Percentiles rank a stretch among this genome's conserved stretches.
Evolutionary conservation across 2,797 vertebrate genomes (phyloP).

Genomic region (Sebastes kiyomatsui): DNA sequence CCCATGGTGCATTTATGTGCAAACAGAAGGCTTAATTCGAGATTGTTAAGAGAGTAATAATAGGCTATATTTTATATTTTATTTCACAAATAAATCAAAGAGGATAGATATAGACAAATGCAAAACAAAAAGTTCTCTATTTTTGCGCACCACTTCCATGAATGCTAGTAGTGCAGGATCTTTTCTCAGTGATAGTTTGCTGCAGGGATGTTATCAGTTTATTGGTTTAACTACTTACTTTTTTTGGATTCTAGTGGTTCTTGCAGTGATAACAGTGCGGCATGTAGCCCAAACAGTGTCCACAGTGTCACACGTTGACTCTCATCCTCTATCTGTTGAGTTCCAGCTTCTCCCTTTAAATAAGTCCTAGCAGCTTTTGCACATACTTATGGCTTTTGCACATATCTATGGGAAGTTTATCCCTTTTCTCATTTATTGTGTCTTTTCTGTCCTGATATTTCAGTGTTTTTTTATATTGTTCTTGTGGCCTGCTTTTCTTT

Average conservation of each 20-base stretch:
- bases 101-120: rapidly evolving
- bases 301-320: neutral
- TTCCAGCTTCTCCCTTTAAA: too few relatives aligned
- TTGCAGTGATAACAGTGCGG: neutral
- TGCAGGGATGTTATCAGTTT: neutral
- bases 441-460: too few relatives aligned
- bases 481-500: too few relatives aligned
- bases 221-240: neutral
- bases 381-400: too few relatives aligned
- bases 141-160: neutral
- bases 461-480: too few relatives aligned
- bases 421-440: too few relatives aligned
- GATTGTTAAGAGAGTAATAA: neutral
- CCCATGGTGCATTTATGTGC: neutral
- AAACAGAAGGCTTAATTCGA: neutral
- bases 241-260: neutral
- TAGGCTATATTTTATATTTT: neutral
- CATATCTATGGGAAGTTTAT: too few relatives aligned
- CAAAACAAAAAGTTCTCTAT: neutral
- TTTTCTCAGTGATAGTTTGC: neutral
- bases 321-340: too few relatives aligned
- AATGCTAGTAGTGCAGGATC: neutral
- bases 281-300: neutral
- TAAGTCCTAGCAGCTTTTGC: too few relatives aligned
- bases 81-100: neutral